These are phyloP conservation scores for Strigamia transsilvanica DNA, from an alignment of 2,888 invertebrate genomes.

Conservation along the genomic window DNA sequence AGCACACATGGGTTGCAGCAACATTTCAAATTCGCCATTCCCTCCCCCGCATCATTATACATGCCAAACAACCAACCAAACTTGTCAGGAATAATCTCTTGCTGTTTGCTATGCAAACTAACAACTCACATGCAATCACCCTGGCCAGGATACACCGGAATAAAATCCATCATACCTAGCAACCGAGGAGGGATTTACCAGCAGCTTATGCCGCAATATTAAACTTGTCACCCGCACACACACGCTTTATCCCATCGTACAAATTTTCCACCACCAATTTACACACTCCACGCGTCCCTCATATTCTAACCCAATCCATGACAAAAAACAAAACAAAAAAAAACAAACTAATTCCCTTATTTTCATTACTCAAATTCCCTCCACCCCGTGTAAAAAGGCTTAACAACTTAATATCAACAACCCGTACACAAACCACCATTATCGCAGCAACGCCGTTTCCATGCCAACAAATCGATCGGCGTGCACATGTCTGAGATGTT, in stretches of 20 bases:
- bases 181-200: constrained; percentile 1
- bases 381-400: neutral
- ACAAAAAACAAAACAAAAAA: neutral
- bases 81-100: constrained; percentile 2
- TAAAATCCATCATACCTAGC: neutral
- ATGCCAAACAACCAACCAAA: neutral
- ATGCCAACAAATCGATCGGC: neutral
- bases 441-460: neutral
- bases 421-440: neutral
- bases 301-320: neutral
- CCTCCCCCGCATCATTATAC: neutral
- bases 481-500: neutral
- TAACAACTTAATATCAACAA: constrained; percentile 3
- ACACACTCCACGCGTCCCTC: neutral
- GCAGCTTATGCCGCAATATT: constrained; percentile 2
- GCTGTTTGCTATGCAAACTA: constrained; percentile 20
- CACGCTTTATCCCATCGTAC: neutral
- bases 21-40: neutral
- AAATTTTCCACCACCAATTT: neutral
- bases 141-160: neutral
- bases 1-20: neutral
- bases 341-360: neutral
- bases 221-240: constrained; percentile 18
- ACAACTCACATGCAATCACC: constrained; percentile 4
- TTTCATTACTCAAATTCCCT: neutral